phyloP scores from a whole-genome alignment of 2,797 vertebrate species.

The Monodelphis domestica region DNA sequence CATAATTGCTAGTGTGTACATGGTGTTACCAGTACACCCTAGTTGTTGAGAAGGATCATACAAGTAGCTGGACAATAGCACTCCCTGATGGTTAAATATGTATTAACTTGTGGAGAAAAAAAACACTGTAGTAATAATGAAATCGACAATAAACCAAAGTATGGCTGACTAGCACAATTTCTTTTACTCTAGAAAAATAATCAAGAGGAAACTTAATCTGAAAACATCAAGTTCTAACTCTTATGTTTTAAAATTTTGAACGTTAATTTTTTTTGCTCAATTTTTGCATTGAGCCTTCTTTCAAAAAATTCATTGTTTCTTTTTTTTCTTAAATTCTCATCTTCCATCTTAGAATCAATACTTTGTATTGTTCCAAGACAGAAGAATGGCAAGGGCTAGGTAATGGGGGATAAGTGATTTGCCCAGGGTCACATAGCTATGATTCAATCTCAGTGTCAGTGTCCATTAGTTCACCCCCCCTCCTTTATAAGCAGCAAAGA shows the following conservation, averaged over 20 bases:
- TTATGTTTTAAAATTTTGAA: background rate
- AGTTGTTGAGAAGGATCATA: background rate
- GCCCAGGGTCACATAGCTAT: too few relatives aligned
- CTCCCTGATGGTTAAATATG: background rate
- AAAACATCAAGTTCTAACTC: constrained; percentile 27
- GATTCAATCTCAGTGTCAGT: background rate
- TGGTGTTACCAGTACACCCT: background rate
- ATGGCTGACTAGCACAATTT: background rate
- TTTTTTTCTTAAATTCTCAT: too few relatives aligned
- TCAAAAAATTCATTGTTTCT: too few relatives aligned
- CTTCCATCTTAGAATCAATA: too few relatives aligned
- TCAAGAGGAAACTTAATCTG: background rate
- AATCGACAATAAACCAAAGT: background rate
- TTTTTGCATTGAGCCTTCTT: constrained; percentile 3
- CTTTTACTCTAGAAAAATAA: constrained; percentile 25
- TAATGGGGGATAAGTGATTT: too few relatives aligned
- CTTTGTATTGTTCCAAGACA: too few relatives aligned
- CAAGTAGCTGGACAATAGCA: background rate
- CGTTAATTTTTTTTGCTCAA: too few relatives aligned
- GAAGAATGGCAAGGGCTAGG: too few relatives aligned
- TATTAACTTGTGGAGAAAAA: background rate
- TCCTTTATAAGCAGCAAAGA: background rate
- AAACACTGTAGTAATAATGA: background rate
- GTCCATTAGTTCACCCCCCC: background rate
- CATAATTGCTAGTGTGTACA: background rate